Base-by-base conservation (phyloP, 2,888 invertebrate genomes). In the Phragmatobia fuliginosa region DNA sequence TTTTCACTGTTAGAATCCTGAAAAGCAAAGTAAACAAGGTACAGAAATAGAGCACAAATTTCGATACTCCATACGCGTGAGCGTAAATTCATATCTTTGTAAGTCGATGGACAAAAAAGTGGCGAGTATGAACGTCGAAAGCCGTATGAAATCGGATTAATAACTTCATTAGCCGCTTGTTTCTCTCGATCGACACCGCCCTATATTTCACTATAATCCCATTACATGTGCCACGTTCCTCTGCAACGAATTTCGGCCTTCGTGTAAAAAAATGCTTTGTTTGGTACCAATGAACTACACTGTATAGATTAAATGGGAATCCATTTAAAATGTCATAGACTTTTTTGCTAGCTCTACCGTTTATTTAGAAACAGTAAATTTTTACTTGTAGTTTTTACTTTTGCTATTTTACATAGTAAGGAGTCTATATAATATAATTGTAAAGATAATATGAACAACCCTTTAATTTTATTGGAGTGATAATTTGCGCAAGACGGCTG, bases 131-230 rank as follows among this genome's bases (percentile, higher is more conserved):
- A 83, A 88, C 88, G 89, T 90, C 88, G 90, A 91, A 92, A 93
- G 91, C 92, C 88, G 90, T 85, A 86, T 91, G 88, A 91, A 93
- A 94, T 90, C 90, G 93, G 94, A 95, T 95, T 94, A 95, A 95
- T 94, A 95, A 95, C 95, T 95, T 94, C 92, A 95, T 95, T 95
- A 95, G 92, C 91, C 89, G 91, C 93, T 90, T 91, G 92, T 94
- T 93, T 92, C 93, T 93, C 92, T 87, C 94, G 93, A 94, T 93
- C 91, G 93, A 92, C 91, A 91, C 89, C 88, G 87, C 77, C 87
- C 93, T 87, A 91, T 94, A 93, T 94, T 93, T 94, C 91, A 93
- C 92, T 90, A 87, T 94, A 95, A 95, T 95, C 94, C 94, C 89
- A 91, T 94, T 94, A 93, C 78, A 83, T 83, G 85, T 83, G 86